A percentile compares a stretch with the other conserved stretches of the same genome.
Evolutionary conservation across 1,140 invertebrate species (phyloP).

Genomic region (Stenopsyche tienmushanensis): DNA sequence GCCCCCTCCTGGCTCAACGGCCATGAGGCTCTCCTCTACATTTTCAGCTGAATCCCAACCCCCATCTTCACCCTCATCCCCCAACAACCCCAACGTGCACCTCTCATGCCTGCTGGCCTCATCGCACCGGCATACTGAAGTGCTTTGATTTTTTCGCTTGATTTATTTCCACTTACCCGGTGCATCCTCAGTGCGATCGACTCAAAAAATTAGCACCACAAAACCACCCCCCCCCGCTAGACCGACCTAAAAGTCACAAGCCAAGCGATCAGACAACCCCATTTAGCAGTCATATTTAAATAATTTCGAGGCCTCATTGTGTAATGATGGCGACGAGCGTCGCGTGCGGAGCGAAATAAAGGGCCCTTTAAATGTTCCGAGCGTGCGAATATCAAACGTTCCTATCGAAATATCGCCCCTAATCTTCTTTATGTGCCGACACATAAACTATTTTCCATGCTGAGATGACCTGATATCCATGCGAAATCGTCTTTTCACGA

Average conservation of each 20-base stretch:
- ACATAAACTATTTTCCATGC: too few relatives aligned
- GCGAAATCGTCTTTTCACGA: background rate
- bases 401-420: background rate
- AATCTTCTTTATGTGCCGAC: background rate
- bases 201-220: background rate
- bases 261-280: background rate
- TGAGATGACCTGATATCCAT: too few relatives aligned
- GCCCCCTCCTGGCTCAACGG: conserved; percentile 12
- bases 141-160: conserved; percentile 28
- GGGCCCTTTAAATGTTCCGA: background rate
- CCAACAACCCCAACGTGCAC: background rate
- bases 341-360: background rate
- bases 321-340: too few relatives aligned
- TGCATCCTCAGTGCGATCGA: conserved; percentile 4
- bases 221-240: background rate
- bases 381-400: background rate
- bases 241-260: too few relatives aligned
- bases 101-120: background rate
- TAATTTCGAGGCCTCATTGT: too few relatives aligned
- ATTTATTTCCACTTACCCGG: conserved; percentile 15
- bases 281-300: background rate
- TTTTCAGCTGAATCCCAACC: background rate
- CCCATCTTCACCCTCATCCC: conserved; percentile 14
- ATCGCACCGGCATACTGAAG: background rate
- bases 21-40: conserved; percentile 1